These are phyloP conservation scores for Clinocottus analis DNA, from an alignment of 2,113 vertebrate species.

Conservation along the genomic window DNA sequence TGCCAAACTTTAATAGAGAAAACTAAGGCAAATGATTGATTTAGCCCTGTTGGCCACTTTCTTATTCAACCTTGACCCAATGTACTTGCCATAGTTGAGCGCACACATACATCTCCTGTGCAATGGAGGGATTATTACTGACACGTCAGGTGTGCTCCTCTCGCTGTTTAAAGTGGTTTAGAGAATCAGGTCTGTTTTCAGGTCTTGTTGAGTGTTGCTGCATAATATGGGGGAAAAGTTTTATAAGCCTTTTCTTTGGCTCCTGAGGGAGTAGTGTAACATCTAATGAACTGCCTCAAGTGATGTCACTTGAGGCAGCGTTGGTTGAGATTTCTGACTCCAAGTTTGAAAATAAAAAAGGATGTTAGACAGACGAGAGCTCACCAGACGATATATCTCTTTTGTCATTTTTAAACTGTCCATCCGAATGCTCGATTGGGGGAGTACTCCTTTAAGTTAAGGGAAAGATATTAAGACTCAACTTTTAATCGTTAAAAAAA, in stretches of 20 bases:
- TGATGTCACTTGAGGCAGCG: no score
- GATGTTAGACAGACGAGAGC: background rate
- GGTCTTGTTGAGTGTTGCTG: background rate
- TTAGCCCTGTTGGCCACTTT: background rate
- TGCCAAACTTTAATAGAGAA: background rate
- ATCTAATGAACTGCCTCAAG: background rate
- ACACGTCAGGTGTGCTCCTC: background rate
- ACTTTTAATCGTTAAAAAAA: background rate
- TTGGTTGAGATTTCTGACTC: no score
- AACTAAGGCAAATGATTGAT: background rate
- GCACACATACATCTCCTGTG: background rate
- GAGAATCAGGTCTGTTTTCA: background rate
- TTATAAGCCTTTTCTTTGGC: no score
- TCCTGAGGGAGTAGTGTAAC: no score
- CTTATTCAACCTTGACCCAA: background rate
- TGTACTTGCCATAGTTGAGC: background rate
- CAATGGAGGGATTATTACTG: constrained; percentile 1
- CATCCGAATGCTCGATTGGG: background rate
- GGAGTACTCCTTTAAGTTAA: background rate
- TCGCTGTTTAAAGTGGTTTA: background rate
- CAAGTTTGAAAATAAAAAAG: background rate
- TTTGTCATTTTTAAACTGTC: background rate
- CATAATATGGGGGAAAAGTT: background rate
- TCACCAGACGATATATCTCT: background rate
- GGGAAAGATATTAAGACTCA: background rate